Conservation (phyloP, 2,113 vertebrate species). For the Dermatemys mawii region DNA sequence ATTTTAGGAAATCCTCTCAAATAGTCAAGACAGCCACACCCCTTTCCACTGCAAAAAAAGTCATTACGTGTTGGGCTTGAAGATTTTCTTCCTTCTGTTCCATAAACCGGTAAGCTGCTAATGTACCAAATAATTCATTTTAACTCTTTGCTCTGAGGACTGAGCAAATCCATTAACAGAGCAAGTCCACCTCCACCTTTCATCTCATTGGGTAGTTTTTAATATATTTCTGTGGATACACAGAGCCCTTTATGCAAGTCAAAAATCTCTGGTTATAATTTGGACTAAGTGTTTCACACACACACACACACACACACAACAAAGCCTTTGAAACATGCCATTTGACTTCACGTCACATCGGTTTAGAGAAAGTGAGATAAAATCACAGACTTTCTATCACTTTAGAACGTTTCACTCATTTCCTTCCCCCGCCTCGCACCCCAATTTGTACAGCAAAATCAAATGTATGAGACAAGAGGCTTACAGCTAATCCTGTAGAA, state of each 20-base stretch:
- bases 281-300: neutral
- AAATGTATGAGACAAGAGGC: neutral
- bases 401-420: neutral
- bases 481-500: neutral
- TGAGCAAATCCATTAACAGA: neutral
- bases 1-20: neutral
- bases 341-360: neutral
- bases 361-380: neutral
- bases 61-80: rapidly evolving
- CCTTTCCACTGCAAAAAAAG: neutral
- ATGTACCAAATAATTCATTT: neutral
- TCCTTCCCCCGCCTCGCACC: neutral
- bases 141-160: neutral
- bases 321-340: neutral
- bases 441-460: neutral
- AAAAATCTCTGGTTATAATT: neutral
- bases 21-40: neutral
- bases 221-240: neutral
- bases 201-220: neutral
- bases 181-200: neutral
- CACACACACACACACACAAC: neutral
- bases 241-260: neutral
- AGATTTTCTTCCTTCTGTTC: neutral
- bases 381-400: neutral
- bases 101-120: neutral